Percentiles rank a stretch among this genome's conserved stretches.
phyloP scores from a whole-genome alignment of 2,113 vertebrate species.

The Arizona elegans region DNA sequence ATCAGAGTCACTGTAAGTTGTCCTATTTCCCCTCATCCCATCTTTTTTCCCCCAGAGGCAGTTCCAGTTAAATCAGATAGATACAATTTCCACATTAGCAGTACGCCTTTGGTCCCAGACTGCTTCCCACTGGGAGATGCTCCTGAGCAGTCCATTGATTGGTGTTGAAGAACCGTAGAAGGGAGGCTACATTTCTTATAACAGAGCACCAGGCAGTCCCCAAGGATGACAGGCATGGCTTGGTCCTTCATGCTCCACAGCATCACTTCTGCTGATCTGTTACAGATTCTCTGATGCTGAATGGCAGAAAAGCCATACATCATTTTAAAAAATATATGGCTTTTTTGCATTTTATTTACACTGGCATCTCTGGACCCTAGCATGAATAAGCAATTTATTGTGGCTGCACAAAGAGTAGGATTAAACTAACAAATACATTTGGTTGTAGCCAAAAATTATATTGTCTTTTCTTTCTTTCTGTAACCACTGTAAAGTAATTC shows the following conservation, averaged over 20 bases:
- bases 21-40: neutral
- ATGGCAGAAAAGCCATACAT: neutral
- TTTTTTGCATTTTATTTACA: neutral
- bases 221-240: neutral
- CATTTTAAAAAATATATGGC: neutral
- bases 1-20: neutral
- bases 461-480: neutral
- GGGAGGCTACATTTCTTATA: neutral
- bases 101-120: neutral
- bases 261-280: neutral
- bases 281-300: neutral
- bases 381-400: neutral
- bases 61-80: neutral
- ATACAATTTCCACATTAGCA: neutral
- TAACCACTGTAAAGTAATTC: neutral
- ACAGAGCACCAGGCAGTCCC: neutral
- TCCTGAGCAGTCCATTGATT: neutral
- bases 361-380: neutral
- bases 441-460: neutral
- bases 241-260: neutral
- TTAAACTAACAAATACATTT: neutral
- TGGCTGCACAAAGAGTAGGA: neutral
- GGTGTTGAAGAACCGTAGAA: neutral
- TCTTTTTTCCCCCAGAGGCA: neutral
- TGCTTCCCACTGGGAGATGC: neutral